Conservation (phyloP, 2,113 vertebrate genomes). For the Aleadryas rufinucha region DNA sequence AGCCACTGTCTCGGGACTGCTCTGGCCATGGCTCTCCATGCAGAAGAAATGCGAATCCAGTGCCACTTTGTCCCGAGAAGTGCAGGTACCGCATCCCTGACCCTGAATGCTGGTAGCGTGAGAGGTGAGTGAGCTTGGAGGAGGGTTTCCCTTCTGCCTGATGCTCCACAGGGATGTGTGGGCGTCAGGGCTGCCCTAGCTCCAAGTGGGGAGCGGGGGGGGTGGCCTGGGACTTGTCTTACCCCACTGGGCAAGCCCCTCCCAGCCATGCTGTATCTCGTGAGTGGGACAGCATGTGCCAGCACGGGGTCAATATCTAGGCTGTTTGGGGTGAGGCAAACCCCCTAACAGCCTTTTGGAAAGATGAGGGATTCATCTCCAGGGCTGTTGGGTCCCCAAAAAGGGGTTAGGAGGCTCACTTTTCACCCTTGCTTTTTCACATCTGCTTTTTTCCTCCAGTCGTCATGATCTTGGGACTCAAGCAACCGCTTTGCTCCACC, state of each 20-base stretch:
- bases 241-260: accelerated
- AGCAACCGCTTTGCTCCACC: constrained; percentile 11
- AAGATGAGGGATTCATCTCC: background rate
- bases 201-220: background rate
- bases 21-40: background rate
- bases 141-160: background rate
- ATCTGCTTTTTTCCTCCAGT: background rate
- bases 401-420: background rate
- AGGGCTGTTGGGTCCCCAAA: background rate
- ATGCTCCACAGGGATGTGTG: background rate
- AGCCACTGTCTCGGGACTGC: background rate
- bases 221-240: background rate
- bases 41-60: background rate
- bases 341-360: background rate
- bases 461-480: background rate
- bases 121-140: background rate
- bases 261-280: background rate
- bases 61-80: background rate
- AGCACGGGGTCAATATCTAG: accelerated
- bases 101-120: accelerated
- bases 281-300: accelerated
- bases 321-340: background rate
- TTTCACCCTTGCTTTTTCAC: background rate
- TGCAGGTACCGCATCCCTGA: accelerated
- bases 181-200: background rate